These are phyloP conservation scores for Drosophila acutilabella DNA, from an alignment of 2,888 invertebrate genomes.

Conservation along the genomic window DNA sequence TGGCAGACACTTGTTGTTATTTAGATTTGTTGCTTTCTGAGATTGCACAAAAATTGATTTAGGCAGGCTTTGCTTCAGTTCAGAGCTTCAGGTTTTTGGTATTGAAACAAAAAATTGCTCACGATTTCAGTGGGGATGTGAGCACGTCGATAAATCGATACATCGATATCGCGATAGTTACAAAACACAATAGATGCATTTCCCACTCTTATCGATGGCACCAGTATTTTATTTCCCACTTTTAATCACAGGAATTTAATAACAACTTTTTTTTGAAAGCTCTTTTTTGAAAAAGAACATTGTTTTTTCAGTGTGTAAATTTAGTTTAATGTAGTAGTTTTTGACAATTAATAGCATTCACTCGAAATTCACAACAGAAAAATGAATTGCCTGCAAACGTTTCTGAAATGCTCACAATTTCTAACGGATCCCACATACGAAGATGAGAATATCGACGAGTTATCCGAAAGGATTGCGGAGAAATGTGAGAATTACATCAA, in stretches of 20 bases:
- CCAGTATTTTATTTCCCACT: too few relatives aligned
- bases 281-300: neutral
- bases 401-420: constrained; percentile 49
- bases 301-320: neutral
- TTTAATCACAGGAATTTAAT: too few relatives aligned
- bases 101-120: constrained; percentile 55
- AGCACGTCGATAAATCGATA: constrained; percentile 1
- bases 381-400: constrained; percentile 45
- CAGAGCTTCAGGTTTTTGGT: constrained; percentile 44
- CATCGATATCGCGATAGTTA: constrained; percentile 6
- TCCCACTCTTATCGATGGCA: too few relatives aligned
- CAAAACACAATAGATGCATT: neutral
- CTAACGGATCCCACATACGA: constrained; percentile 49
- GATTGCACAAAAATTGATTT: constrained; percentile 47
- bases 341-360: constrained; percentile 8
- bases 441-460: constrained; percentile 40
- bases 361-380: constrained; percentile 10
- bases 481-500: constrained; percentile 36
- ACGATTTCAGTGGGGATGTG: constrained; percentile 48
- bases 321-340: neutral
- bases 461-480: constrained; percentile 26
- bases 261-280: constrained; percentile 8
- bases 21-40: constrained; percentile 25
- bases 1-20: constrained; percentile 55
- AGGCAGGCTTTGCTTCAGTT: constrained; percentile 32